Evolutionary conservation across 53 echinoderm and acorn worm genomes (phyloP), one percentile per base, ranked within the genome.

Genomic region (Patiria pectinifera): DNA sequence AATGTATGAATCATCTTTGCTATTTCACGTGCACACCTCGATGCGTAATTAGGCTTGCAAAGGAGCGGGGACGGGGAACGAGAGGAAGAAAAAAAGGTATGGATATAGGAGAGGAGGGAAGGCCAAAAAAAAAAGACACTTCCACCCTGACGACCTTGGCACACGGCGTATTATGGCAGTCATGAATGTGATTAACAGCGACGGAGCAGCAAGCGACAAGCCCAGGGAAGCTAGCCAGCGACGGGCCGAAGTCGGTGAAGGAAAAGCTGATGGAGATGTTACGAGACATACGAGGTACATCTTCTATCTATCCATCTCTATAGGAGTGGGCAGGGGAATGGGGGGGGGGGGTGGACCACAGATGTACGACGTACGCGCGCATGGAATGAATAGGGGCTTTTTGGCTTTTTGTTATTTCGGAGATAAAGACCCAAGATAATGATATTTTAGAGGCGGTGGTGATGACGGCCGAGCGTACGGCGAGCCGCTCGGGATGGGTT

Each of bases 131-230:
- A 63, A 63, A 11, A 63, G 43, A 62, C 13, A 12, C 5, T 53
- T 53, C 35, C 48, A 66, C 66, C 86, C 75, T 49, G 12, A 74
- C 49, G 80, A 80, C 81, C 80, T 80, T 80, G 90, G 90, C 63
- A 81, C 14, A 53, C 69, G 46, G 46, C 49, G 90, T 80, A 90
- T 80, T 90, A 90, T 69, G 48, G 80, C 90, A 80, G 90, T 90
- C 90, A 90, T 90, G 90, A 90, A 90, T 90, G 90, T 90, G 80
- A 90, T 90, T 90, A 90, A 69, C 66, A 74, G 45, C 74, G n/a
- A 48, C 74, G 86, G 48, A 24, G 53, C 80, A 45, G 74, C 74
- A 24, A 23, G 24, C 22, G 24, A 21, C 4, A 23, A 10, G 80
- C 47, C 18, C 4, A 25, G 25, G 76, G 21, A n/a, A 76, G 76